Conservation (phyloP, 1,140 invertebrate species). For the Paramacrobiotus metropolitanus region DNA sequence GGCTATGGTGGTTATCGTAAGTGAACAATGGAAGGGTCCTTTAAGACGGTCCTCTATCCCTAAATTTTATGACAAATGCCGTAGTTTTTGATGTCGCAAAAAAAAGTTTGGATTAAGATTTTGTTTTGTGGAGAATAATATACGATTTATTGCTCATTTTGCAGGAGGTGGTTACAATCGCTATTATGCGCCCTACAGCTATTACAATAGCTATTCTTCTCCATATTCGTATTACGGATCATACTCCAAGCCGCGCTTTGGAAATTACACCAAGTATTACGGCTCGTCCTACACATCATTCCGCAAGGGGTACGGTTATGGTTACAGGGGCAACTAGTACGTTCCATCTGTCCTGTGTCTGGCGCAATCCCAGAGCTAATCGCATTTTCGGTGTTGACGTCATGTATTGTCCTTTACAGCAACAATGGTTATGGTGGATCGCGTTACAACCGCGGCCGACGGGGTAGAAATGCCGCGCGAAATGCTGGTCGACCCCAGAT, state of each 20-base stretch:
- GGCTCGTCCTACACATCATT: background rate
- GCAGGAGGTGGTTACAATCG: background rate
- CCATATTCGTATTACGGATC: background rate
- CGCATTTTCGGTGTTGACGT: background rate
- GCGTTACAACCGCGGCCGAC: background rate
- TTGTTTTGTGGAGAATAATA: background rate
- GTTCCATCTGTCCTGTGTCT: background rate
- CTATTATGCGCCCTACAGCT: background rate
- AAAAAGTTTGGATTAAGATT: background rate
- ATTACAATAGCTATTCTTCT: background rate
- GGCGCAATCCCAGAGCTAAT: too few species aligned
- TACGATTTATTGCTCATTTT: background rate
- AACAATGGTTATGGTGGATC: background rate
- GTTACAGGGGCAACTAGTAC: background rate
- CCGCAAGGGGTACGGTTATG: background rate
- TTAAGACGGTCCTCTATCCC: too few species aligned
- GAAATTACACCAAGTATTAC: background rate
- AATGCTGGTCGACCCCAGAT: background rate
- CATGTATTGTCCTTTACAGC: background rate
- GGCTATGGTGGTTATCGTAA: too few species aligned
- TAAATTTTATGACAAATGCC: too few species aligned
- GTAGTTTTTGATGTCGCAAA: too few species aligned
- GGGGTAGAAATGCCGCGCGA: background rate
- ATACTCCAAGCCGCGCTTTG: background rate
- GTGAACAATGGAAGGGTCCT: too few species aligned